Base-by-base conservation (phyloP, 2,888 invertebrate species). In the Ferdinandea cuprea region DNA sequence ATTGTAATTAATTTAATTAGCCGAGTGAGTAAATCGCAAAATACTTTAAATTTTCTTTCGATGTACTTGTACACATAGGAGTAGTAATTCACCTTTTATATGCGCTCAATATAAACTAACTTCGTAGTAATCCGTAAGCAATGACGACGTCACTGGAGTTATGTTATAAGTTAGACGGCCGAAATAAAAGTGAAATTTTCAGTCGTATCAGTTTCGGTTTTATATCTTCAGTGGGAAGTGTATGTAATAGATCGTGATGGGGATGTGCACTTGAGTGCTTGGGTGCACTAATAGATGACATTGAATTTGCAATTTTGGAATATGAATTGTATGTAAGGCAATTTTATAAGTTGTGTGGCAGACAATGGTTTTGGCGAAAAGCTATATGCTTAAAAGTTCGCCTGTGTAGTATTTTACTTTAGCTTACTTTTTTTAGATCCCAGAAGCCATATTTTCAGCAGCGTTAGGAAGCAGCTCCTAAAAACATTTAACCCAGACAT, bases 151-250 rank as follows among this genome's bases (percentile, higher is more conserved):
- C 25, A 30, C 15, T 11, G 11, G 17, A 11, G 56, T 30, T 72
- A 52, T 19, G 25, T 44, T 28, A 25, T 65, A 59, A 21, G 65
- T 37, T 79, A 54, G 66, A 28, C 50, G 37, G 72, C 56, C 66
- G 40, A 79, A 79, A 25, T 59, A 48, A 79, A 72, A 79, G 79
- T 79, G 79, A 79, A 79, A 79, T 59, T 61, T 52, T 78, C 59
- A 61, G 52, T 46, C 21, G 40, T 25, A 72, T 68, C 28, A 40
- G 72, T 72, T 72, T 79, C 42, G 59, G 66, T 79, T 79, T 79
- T 79, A 79, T 79, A 79, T 68, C 72, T 17, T 72, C 56, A 8
- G 8, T 44, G 35, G 42, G 48, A 37, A 25, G 63, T 63, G 65
- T 58, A 65, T 37, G 32, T n/a, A 54, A 44, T 21, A 28, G 25